Evolutionary conservation across 2,797 vertebrate genomes (phyloP), one percentile per base, ranked within the genome.

Genomic region (Threskiornis aethiopicus): DNA sequence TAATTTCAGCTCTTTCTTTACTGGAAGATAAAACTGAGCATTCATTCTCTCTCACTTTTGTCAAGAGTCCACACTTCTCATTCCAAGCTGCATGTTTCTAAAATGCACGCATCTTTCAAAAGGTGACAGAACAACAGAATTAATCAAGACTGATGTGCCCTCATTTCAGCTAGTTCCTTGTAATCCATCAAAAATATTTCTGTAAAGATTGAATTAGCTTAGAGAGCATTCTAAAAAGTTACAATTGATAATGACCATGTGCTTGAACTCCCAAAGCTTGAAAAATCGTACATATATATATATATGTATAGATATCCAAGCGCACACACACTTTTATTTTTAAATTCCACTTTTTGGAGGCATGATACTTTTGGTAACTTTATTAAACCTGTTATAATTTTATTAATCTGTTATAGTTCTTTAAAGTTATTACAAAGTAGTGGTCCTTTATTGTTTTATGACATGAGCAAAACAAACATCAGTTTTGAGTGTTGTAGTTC

Each of bases 161-260:
- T 88, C 31, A 75, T 88, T 87, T 95, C 35, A 28, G 5, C 39
- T 55, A 62, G 21, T 52, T 78, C 41, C 28, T 59, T 19, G 1
- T 61, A 86, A 84, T 83, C 35, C n/a, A 70, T 85, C 20, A 87
- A 58, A 95, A 85, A 70, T 75, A 71, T 52, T 91, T 93, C n/a
- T 64, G 20, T 58, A 57, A 87, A 80, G 12, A 54, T 64, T 83
- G 17, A 51, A 47, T 77, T 87, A 93, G 10, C 6, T n/a, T 64
- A 52, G 21, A 69, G 5, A 42, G 5, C 13, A 25, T 73, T 89
- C 37, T 59, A 49, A 70, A 72, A 70, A 55, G 28, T 47, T 58
- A 28, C 5, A 49, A 9, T 29, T 90, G 6, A 59, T 91, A 85
- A 77, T 42, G 21, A 37, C 16, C 24, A 13, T 5, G 20, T 64